phyloP scores from a whole-genome alignment of 2,113 vertebrate genomes.

The Falco punctatus region DNA sequence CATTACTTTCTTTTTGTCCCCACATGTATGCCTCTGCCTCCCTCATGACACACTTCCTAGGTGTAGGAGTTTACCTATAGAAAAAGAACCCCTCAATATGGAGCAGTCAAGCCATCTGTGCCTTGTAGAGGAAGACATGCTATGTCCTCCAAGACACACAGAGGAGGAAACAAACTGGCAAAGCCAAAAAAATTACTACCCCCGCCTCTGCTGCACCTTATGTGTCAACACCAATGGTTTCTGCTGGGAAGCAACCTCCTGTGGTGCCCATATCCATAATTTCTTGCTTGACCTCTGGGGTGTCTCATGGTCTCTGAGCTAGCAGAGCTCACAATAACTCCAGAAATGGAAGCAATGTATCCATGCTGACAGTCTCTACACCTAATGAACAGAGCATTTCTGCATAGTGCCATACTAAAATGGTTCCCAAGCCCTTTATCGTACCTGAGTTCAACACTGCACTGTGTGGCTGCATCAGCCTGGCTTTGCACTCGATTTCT shows the following conservation, averaged over 20 bases:
- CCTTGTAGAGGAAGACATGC: neutral
- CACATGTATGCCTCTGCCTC: neutral
- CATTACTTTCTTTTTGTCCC: neutral
- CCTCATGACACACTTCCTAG: neutral
- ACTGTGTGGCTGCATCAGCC: neutral
- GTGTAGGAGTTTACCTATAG: neutral
- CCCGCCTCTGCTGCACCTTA: fast-evolving
- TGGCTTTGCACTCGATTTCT: neutral
- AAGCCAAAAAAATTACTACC: neutral
- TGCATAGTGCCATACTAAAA: neutral
- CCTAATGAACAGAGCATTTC: neutral
- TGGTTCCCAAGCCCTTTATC: neutral
- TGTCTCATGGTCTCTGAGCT: neutral
- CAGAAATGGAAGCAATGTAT: neutral
- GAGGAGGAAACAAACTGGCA: neutral
- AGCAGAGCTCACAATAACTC: neutral
- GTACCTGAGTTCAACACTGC: neutral
- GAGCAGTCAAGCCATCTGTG: neutral
- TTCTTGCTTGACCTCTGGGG: neutral
- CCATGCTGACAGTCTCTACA: neutral
- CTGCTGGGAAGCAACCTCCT: neutral
- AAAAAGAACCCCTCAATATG: neutral
- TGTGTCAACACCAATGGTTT: neutral
- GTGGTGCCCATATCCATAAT: neutral
- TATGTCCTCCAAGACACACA: neutral